Evolutionary conservation across 2,797 vertebrate species (phyloP), one percentile per base, ranked within the genome.

Genomic region (Anabas testudineus): DNA sequence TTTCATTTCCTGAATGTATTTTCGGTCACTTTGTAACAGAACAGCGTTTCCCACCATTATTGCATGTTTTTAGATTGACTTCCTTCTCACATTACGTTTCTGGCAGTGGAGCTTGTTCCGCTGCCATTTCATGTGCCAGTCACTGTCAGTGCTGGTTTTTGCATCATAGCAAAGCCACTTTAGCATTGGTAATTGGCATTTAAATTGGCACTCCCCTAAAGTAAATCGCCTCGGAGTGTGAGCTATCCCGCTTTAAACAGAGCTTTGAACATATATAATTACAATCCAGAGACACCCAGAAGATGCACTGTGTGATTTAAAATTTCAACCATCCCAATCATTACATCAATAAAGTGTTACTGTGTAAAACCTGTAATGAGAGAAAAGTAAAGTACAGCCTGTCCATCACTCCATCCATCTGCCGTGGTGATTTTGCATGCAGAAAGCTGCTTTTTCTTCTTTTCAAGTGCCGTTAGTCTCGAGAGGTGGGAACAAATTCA

Each of bases 241-340:
- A 74, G 75, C 67, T 67, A 51, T 76, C 82, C 73, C 81, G 32
- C 69, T 79, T 87, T 83, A 87, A 88, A 81, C 81, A 82, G 66
- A 87, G 76, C 79, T 88, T 67, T 77, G 81, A 81, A 70, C 69
- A 34, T 61, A 64, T 32, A 42, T 83, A 85, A 89, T 91, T 83
- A 80, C 62, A 80, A 67, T 75, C 57, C 72, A 56, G 49, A 58
- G 77, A 74, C 59, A 68, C 71, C 49, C 61, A 34, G 54, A 74
- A 78, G 74, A 86, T 77, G 58, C 64, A 75, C 67, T 9, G 37
- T 76, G 66, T 77, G 80, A 87, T 92, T 88, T 83, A 21, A 74
- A 76, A 82, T 80, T 74, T 80, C 70, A 72, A 80, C 84, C 12
- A 5, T 82, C 68, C 65, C 52, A 60, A 80, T 88, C 74, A 78